Evolutionary conservation across 2,888 invertebrate species (phyloP), one percentile per base, ranked within the genome.

Genomic region (Xanthorhoe spadicearia): DNA sequence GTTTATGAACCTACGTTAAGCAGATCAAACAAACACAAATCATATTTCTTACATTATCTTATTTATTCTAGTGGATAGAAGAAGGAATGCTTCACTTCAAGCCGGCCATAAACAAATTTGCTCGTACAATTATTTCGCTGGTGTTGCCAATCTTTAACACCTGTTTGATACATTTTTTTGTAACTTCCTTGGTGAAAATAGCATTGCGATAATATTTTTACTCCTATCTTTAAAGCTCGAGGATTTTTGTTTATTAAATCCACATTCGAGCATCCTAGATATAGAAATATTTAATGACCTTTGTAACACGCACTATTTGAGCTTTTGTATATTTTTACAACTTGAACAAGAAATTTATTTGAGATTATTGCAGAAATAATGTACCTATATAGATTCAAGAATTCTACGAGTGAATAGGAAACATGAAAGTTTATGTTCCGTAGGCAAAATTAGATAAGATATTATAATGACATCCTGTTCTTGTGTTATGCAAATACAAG

Each of bases 401-500:
- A 35, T 35, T 38, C 38, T 9, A 38, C 2, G n/a, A 9, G 4
- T 13, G 2, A 43, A 43, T 43, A 4, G 3, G 38, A 43, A 43
- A 13, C 3, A 4, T 13, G 38, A 43, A 10, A 43, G 38, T 43
- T 43, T 10, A 13, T 10, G 8, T 38, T 38, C 38, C 13, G 38
- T 15, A 2, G 51, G 32, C 35, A 61, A 64, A 61, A 53, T 64
- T 64, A 68, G 67, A 64, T 53, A 43, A 23, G 8, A 64, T 43
- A 63, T 60, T 53, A 32, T 32, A 50, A 61, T 55, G 50, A 68
- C 65, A 58, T 61, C 62, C 65, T 67, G 58, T 50, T 60, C 68
- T 58, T 61, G 60, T 17, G 52, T 35, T 76, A 73, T 74, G 63
- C 74, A 78, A 78, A 32, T 15, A 18, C 70, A 74, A 63, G 66